Base-by-base conservation (phyloP, 2,888 invertebrate species). In the Automeris io region DNA sequence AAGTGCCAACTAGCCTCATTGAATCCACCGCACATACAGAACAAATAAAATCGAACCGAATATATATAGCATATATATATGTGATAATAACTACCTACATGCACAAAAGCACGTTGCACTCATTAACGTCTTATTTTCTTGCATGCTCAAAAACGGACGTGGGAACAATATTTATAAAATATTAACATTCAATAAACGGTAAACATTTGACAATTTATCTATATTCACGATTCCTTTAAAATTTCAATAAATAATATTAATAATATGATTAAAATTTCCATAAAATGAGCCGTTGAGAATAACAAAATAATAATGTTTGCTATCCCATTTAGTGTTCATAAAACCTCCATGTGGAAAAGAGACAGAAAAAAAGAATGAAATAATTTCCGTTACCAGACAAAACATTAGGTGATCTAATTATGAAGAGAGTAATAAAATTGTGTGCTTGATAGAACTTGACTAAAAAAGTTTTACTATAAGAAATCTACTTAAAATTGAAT, bases 71-170 rank as follows among this genome's bases (percentile, higher is more conserved):
- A 54, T 56, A 59, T 53, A 50, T 56, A 54, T 54, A 57, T 47
- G 51, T 47, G 43, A 54, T 51, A 47, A 59, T 60, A 45, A 51
- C 49, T 58, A 29, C 21, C n/a, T n/a, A n/a, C n/a, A n/a, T n/a
- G 66, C 63, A 68, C 54, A 43, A 56, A 55, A 43, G 57, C 61
- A 58, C 51, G 57, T 52, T 70, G 70, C 73, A 73, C 66, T 78
- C 75, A 81, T 80, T 80, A 67, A 66, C 70, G 70, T 73, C 74
- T 78, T 73, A 78, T 78, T 74, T 79, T 74, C 73, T 73, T 69
- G 67, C 61, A 71, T 57, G 63, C 46, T 51, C 46, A 46, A 64
- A 75, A 76, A 71, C 61, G 65, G 70, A 70, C 80, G 79, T 81
- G 79, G 78, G 80, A 81, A 80, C 65, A 52, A 50, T 44, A 64